A percentile compares a stretch with the other conserved stretches of the same genome.
These are phyloP conservation scores for Tetraneura akinire DNA, from an alignment of 1,140 invertebrate species.

Conservation along the genomic window DNA sequence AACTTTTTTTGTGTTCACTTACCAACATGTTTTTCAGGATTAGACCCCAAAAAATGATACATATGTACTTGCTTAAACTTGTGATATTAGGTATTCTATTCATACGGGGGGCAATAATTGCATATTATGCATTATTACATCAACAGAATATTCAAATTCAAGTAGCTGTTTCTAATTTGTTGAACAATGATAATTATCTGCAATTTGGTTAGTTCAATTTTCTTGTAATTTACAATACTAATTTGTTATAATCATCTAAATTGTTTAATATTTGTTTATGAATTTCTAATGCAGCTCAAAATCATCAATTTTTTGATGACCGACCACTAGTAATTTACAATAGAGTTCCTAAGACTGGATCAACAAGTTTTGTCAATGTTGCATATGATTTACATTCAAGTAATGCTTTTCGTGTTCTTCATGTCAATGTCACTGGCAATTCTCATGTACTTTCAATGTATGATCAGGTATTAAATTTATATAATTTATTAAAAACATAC, in stretches of 20 bases:
- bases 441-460: conserved; percentile 87
- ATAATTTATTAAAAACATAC: too few relatives aligned
- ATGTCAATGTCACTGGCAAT: conserved; percentile 96
- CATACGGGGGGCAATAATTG: neutral
- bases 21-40: conserved; percentile 13
- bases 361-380: conserved; percentile 96
- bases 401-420: conserved; percentile 92
- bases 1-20: neutral
- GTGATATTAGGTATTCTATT: neutral
- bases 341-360: conserved; percentile 97
- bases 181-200: neutral
- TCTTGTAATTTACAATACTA: neutral
- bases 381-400: conserved; percentile 92
- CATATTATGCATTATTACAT: neutral
- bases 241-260: neutral
- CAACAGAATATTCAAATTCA: conserved; percentile 7
- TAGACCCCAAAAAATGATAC: conserved; percentile 23
- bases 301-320: neutral
- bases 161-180: neutral
- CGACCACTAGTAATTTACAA: conserved; percentile 79
- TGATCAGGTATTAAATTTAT: conserved; percentile 73
- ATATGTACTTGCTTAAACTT: neutral
- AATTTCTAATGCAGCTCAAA: too few relatives aligned
- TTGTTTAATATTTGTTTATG: neutral
- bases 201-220: neutral